Evolutionary conservation across 2,888 invertebrate species (phyloP), one percentile per base, ranked within the genome.

Genomic region (Minunthozetes semirufus): DNA sequence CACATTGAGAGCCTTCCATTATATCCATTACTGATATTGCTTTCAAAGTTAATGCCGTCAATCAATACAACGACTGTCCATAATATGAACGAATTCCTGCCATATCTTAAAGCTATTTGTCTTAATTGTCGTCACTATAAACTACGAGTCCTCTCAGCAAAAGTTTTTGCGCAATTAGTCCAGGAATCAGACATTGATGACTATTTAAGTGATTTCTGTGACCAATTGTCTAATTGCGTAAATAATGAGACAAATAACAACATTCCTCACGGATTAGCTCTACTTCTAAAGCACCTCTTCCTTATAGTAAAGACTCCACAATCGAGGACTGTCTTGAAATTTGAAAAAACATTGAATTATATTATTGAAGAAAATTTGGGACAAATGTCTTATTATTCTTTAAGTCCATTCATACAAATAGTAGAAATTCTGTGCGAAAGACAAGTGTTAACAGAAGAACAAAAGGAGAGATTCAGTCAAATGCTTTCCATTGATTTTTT

Each of bases 71-170:
- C 46, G 11, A 66, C 71, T 22, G 22, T 71, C 17, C 70, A 56
- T 29, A 50, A 72, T 48, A 38, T 76, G 15, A 50, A 27, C 61
- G 38, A 22, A n/a, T 75, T 76, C 29, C 33, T 76, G n/a, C 46
- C 66, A 13, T 38, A 46, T 48, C 22, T 75, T 3, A 33, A 27
- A 27, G 50, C 13, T 2, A 61, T 76, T 13, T 61, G 22, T 53
- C 25, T 72, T 22, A 66, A 72, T n/a, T 76, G 76, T 72, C 71
- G 53, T 13, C 72, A 76, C 48, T 48, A 25, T 29, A 77, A 48
- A 56, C 48, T 76, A 0, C 61, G 76, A 13, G 22, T n/a, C 17
- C 19, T 76, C 17, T 71, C 76, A 17, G 50, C 68, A n/a, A 70
- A 66, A 53, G n/a, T 61, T 9, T 72, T 53, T 27, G 72, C n/a